Evolutionary conservation across 2,113 vertebrate genomes (phyloP), one percentile per base, ranked within the genome.

Genomic region (Pseudorectes ferrugineus): DNA sequence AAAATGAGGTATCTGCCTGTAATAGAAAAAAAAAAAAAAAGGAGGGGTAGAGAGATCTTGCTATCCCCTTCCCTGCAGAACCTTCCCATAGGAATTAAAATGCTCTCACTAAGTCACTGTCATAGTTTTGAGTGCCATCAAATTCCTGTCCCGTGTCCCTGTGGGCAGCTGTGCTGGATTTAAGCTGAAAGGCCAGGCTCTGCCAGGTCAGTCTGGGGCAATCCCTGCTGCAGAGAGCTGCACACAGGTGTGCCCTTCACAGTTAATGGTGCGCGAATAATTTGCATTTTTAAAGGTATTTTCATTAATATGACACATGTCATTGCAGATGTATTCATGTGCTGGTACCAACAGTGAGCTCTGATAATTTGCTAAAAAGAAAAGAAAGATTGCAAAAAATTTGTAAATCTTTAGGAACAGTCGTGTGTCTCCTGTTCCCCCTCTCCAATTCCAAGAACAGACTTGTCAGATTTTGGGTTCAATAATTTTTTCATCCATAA

Each of bases 371-470:
- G 33, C 42, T 88, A 17, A 77, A 70, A 76, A 35, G 35, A 83
- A 92, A 80, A 38, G 8, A 71, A 48, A 70, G 9, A 18, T 12
- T 58, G 20, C 43, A 85, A 85, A 79, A 88, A 59, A n/a, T 3
- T 2, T 29, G 2, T 61, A 19, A 3, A 8, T 73, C 59, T 61
- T 83, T 48, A 45, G 49, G 11, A 59, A 17, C 22, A 48, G 16
- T 73, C 1, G 0, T 43, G 15, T 65, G 5, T 59, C n/a, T 66
- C 5, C 10, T 35, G 1, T 48, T 54, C 5, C 5, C 2, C 0
- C 2, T 36, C 9, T 38, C 13, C 5, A 2, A 17, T 52, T 63
- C 45, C 61, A 77, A 63, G 35, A 70, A 33, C 3, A 25, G 14
- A 26, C 48, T 85, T 80, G 25, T 71, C 40, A 20, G 14, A 1